Base-by-base conservation (phyloP, 2,113 vertebrate genomes). In the Phainopepla nitens region DNA sequence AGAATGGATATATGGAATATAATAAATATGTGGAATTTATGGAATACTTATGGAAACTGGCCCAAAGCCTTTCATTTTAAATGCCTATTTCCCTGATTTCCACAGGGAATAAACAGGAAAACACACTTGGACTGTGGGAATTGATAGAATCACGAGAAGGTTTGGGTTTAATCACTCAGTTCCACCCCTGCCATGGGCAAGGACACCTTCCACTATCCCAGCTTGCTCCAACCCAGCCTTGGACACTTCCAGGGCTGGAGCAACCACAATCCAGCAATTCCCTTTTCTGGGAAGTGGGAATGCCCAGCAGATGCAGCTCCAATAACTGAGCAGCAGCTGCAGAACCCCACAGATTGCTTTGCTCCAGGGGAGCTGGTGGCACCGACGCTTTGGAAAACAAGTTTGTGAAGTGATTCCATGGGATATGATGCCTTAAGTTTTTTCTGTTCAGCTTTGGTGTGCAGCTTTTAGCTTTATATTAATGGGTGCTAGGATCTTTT, bases 361-460 rank as follows among this genome's bases (percentile, higher is more conserved):
- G 28, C 13, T 33, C 15, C 33, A 25, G 42, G 22, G 21, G 11
- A 49, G 64, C 36, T 18, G 70, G 11, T 11, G 42, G 47, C 27
- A 29, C 18, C 0, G 0, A 6, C 6, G 14, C 41, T 14, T 41
- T 41, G 41, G 41, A 23, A 47, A 47, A 22, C 5, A 5, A 23
- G 10, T 45, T 45, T 45, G 20, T 45, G 45, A 45, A 45, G 45
- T 9, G 20, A 11, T 45, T 45, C 45, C 45, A 45, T 45, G 44
- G 44, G 44, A 44, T 44, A 18, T n/a, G n/a, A n/a, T n/a, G n/a
- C n/a, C n/a, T n/a, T n/a, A n/a, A n/a, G n/a, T n/a, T n/a, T n/a
- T n/a, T n/a, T n/a, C n/a, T n/a, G n/a, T n/a, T n/a, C n/a, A n/a
- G n/a, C n/a, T n/a, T n/a, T n/a, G n/a, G n/a, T n/a, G n/a, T n/a